phyloP scores from a whole-genome alignment of 2,888 invertebrate genomes.

The Philonicus albiceps region DNA sequence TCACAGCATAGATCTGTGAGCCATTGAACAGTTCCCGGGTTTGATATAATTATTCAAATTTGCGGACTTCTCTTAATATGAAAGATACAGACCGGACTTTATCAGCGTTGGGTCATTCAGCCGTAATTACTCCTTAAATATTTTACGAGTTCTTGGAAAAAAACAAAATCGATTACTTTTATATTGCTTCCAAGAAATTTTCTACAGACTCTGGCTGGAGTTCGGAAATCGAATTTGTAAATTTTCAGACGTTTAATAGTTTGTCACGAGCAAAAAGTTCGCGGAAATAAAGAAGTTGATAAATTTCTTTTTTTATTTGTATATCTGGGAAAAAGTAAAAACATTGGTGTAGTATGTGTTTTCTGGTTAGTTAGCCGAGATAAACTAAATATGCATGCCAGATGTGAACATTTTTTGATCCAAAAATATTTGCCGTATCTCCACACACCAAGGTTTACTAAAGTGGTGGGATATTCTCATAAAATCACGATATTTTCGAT shows the following conservation, averaged over 20 bases:
- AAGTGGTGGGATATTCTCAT: no score
- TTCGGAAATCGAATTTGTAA: neutral
- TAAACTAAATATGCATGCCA: neutral
- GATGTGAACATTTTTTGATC: neutral
- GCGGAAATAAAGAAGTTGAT: neutral
- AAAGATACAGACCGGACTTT: neutral
- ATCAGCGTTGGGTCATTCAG: conserved; percentile 16
- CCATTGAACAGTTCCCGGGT: neutral
- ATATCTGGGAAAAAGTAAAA: no score
- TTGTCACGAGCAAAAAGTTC: neutral
- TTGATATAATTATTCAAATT: conserved; percentile 7
- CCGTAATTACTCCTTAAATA: conserved; percentile 18
- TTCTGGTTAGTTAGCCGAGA: neutral
- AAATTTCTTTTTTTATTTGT: neutral
- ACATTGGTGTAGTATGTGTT: no score
- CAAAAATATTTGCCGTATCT: neutral
- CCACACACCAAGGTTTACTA: no score
- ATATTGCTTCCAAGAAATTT: neutral
- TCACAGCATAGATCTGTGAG: neutral
- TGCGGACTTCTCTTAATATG: neutral
- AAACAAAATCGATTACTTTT: neutral
- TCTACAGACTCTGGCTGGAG: neutral
- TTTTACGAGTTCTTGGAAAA: conserved; percentile 21
- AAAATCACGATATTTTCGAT: no score
- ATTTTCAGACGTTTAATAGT: neutral